phyloP scores from a whole-genome alignment of 2,888 invertebrate genomes.

The Drosophila silvestris region DNA sequence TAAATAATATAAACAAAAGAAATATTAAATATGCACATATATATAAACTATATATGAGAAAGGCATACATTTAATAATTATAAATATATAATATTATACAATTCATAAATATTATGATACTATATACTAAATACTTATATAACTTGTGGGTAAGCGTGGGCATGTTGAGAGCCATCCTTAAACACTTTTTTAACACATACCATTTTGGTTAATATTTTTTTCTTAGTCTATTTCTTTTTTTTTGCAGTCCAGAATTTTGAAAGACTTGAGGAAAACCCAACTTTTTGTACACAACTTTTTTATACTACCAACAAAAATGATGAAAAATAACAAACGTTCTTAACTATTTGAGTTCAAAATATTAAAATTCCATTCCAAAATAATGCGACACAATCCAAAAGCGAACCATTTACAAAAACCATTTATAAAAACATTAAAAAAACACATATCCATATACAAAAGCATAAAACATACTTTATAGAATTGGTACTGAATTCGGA shows the following conservation, averaged over 20 bases:
- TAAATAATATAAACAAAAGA: constrained; percentile 9
- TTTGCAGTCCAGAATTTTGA: constrained; percentile 7
- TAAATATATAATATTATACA: neutral
- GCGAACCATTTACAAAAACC: constrained; percentile 36
- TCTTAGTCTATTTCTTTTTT: neutral
- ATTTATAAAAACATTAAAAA: constrained; percentile 25
- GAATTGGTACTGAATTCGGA: constrained; percentile 18
- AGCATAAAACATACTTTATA: constrained; percentile 10
- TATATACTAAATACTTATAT: constrained; percentile 22
- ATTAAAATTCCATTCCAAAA: constrained; percentile 46
- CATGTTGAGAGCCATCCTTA: constrained; percentile 30
- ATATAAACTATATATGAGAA: neutral
- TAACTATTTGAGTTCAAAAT: constrained; percentile 26
- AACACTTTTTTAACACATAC: constrained; percentile 19
- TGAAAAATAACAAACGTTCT: neutral
- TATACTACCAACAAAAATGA: constrained; percentile 3
- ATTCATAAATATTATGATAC: constrained; percentile 16
- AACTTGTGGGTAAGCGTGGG: constrained; percentile 23
- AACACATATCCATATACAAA: constrained; percentile 53
- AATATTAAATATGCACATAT: constrained; percentile 16
- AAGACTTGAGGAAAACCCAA: constrained; percentile 15
- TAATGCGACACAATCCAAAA: constrained; percentile 28
- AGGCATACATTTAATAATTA: neutral
- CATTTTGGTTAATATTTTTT: neutral
- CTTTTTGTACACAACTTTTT: constrained; percentile 38